Evolutionary conservation across 2,113 vertebrate genomes (phyloP), one percentile per base, ranked within the genome.

Genomic region (Typhlomys cinereus): DNA sequence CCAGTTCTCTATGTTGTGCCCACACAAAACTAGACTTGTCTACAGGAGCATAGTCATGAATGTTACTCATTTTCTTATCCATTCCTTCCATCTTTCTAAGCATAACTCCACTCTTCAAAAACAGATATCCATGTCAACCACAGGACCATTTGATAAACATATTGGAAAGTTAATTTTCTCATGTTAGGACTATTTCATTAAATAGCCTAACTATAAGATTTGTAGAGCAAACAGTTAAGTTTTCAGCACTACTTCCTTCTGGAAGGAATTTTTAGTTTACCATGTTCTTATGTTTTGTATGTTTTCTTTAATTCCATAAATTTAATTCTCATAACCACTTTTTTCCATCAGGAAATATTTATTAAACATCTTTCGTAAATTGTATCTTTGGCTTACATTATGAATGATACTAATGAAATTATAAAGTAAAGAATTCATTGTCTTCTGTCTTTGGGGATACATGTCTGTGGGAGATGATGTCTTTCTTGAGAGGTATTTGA

Each of bases 391-490:
- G 70, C 34, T 87, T 91, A 46, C 6, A 64, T 11, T 93, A 91
- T 17, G 88, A 79, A 59, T 50, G 54, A 87, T 87, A 81, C 44
- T 69, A 44, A 67, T 93, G 7, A 76, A 80, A 74, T 71, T 80
- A 61, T 71, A 48, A 95, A 93, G 92, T 85, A 75, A 85, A 92
- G 14, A 80, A 96, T 79, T 69, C 92, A 76, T 79, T 94, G 86
- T 96, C 97, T 98, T 96, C 75, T 89, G 93, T 92, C 93, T 94
- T 92, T 95, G 88, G 95, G 96, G 92, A 92, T 95, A 86, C 92
- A 89, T 64, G 89, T 93, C 89, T 85, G 54, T 90, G 83, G 95
- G 97, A 97, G 93, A 94, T 41, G 75, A 90, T 93, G 69, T 4
- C 75, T 94, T 91, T 81, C 95, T 88, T 97, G 93, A 94, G 93